Evolutionary conservation across 2,888 invertebrate species (phyloP), one percentile per base, ranked within the genome.

Genomic region (Tillus elongatus): DNA sequence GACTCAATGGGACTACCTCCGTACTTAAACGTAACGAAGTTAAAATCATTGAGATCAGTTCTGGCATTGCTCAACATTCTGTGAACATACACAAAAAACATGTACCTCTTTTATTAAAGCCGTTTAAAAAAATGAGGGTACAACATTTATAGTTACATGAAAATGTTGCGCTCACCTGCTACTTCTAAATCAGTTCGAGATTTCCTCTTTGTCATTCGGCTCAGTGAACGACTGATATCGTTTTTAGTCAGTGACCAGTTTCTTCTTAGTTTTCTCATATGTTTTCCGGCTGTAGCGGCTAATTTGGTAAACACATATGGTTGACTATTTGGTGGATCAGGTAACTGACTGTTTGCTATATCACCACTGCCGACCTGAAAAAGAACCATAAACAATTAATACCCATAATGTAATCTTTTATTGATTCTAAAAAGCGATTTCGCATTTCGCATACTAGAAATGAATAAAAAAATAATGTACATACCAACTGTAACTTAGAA

Each of bases 231-330:
- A n/a, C 75, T 74, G 42, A 79, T 71, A 51, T 79, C 70, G 43
- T 61, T 67, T 49, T 69, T 69, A 4, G 67, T 66, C 44, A 68
- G 54, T 1, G 73, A 71, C 60, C 73, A 71, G 48, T 74, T 81
- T 42, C 78, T 70, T 52, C 76, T 75, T 44, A 83, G 70, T 52
- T 77, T 75, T 40, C 74, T 71, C 70, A 82, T 79, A 54, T 75
- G 76, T 49, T 67, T 64, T 8, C 67, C 66, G 2, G 77, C 78
- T 1, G 74, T 73, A 52, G 72, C 74, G n/a, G 75, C 75, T 45
- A 78, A 70, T 53, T 73, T 72, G 1, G 74, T 77, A 12, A 83
- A 72, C 0, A 79, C 77, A 63, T 82, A 78, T 2, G 53, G 46
- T 41, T 60, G 60, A 31, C 49, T 52, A 34, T 51, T 53, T 8